A percentile compares a stretch with the other conserved stretches of the same genome.
phyloP scores from a whole-genome alignment of 2,797 vertebrate species.

The Arrhamphus sclerolepis region DNA sequence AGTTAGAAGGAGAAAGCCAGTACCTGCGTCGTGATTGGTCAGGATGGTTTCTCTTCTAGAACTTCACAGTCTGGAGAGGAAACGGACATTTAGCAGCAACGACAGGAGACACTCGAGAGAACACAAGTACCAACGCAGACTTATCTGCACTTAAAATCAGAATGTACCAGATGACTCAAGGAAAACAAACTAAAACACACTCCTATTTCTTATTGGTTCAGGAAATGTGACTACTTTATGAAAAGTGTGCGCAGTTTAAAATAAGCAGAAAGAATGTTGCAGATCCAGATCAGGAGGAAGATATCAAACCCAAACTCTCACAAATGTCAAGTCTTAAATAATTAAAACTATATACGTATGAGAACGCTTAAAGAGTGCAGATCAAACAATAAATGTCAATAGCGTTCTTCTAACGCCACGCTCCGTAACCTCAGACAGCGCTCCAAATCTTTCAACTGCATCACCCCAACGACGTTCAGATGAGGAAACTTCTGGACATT shows the following conservation, averaged over 20 bases:
- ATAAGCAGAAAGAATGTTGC: neutral
- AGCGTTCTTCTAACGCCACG: slow-evolving; percentile 18
- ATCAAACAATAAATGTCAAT: neutral
- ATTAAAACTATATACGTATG: no score
- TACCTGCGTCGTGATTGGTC: neutral
- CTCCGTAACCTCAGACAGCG: neutral
- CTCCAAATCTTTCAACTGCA: neutral
- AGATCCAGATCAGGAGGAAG: slow-evolving; percentile 17
- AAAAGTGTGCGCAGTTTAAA: neutral
- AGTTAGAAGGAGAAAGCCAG: neutral
- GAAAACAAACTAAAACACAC: neutral
- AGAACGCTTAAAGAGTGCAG: neutral
- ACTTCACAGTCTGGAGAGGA: slow-evolving; percentile 2
- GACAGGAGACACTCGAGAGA: neutral
- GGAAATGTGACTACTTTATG: neutral
- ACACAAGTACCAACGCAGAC: neutral
- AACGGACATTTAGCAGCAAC: slow-evolving; percentile 12
- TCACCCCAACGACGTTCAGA: neutral
- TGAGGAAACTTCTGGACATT: neutral
- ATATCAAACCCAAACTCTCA: neutral
- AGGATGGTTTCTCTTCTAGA: neutral
- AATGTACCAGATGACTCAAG: slow-evolving; percentile 22
- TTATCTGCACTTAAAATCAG: no score
- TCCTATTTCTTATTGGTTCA: neutral
- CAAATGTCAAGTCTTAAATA: neutral